Conservation (phyloP, 2,888 invertebrate genomes). For the Cheilosia urbana region DNA sequence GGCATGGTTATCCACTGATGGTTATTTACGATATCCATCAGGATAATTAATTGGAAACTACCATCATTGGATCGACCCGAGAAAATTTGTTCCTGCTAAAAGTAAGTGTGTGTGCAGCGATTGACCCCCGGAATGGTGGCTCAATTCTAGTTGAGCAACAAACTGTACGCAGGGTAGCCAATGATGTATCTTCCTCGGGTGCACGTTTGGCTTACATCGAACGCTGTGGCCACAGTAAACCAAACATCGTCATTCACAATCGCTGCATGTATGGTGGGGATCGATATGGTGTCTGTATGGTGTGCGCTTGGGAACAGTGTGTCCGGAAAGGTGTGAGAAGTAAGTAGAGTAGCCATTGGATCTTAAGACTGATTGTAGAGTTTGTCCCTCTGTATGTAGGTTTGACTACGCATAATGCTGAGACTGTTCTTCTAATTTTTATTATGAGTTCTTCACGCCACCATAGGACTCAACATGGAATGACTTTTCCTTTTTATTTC, state of each 20-base stretch:
- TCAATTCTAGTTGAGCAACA: constrained; percentile 43
- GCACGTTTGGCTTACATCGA: constrained; percentile 17
- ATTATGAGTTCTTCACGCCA: no score
- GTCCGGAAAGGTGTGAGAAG: neutral
- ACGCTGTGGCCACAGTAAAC: constrained; percentile 52
- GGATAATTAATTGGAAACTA: constrained; percentile 67
- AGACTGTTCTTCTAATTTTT: no score
- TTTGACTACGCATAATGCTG: no score
- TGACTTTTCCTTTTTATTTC: no score
- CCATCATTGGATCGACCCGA: constrained; percentile 27
- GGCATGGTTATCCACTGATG: constrained; percentile 42
- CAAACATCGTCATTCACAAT: constrained; percentile 56
- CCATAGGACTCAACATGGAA: no score
- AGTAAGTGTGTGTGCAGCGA: neutral
- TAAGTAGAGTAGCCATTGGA: no score
- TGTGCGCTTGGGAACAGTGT: constrained; percentile 11
- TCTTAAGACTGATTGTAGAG: no score
- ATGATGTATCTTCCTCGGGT: constrained; percentile 39
- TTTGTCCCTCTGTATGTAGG: no score
- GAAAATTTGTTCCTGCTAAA: constrained; percentile 50
- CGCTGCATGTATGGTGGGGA: neutral
- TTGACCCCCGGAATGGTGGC: constrained; percentile 18
- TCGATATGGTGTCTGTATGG: neutral
- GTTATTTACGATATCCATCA: constrained; percentile 74
- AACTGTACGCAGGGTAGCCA: constrained; percentile 23